Percentiles rank a stretch among this genome's conserved stretches.
Evolutionary conservation across 92 coral and sea anemone species (phyloP).

Genomic region (Zoanthus sansibaricus): DNA sequence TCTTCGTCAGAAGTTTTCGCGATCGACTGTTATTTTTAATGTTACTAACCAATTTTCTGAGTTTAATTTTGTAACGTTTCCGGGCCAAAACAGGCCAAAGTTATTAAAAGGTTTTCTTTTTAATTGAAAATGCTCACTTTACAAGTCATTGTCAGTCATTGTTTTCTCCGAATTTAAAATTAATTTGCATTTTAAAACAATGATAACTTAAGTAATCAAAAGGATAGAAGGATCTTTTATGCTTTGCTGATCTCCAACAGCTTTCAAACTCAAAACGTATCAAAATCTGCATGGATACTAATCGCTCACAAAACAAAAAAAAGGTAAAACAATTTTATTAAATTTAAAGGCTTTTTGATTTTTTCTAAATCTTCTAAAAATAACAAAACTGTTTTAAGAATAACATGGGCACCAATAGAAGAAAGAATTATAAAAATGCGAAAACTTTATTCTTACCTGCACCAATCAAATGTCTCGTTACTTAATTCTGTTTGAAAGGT

Average conservation of each 20-base stretch:
- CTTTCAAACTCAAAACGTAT: not conserved
- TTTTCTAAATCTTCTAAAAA: not conserved
- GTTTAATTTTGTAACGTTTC: not conserved
- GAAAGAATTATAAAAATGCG: not conserved
- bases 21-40: no score
- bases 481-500: not conserved
- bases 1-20: no score
- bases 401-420: not conserved
- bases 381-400: not conserved
- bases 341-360: not conserved
- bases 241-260: not conserved
- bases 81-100: not conserved
- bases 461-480: not conserved
- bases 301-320: not conserved
- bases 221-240: not conserved
- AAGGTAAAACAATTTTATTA: not conserved
- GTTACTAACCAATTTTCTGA: not conserved
- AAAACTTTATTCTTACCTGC: not conserved
- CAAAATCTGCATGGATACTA: no score
- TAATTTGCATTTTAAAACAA: not conserved
- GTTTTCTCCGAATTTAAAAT: not conserved
- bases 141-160: not conserved
- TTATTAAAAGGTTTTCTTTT: not conserved
- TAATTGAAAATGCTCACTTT: not conserved
- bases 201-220: not conserved